These are phyloP conservation scores for Danio jaintianensis DNA, from an alignment of 2,797 vertebrate species.

Conservation along the genomic window DNA sequence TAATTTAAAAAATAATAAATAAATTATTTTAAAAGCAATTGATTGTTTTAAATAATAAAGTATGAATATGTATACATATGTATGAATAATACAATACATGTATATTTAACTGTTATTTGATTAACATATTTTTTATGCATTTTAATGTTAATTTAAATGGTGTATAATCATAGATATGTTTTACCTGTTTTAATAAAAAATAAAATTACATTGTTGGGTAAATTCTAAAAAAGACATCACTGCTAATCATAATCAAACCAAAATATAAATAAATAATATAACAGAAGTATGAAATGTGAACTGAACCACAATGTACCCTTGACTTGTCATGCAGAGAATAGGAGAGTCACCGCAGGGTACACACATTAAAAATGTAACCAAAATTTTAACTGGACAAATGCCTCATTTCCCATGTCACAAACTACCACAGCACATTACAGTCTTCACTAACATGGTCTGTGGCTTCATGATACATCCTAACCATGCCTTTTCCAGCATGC, in stretches of 20 bases:
- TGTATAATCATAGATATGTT: no score
- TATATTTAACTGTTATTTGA: no score
- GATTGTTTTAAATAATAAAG: no score
- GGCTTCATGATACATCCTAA: constrained; percentile 14
- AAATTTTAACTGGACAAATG: background rate
- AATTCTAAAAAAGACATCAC: no score
- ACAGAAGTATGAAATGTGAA: constrained; percentile 2
- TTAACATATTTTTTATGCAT: no score
- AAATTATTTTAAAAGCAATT: no score
- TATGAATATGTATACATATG: no score
- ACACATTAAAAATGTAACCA: background rate
- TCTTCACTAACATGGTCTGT: constrained; percentile 33
- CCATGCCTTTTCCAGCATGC: constrained; percentile 1
- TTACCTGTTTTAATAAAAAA: no score
- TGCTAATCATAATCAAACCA: background rate
- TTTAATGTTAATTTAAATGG: no score
- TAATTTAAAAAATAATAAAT: background rate
- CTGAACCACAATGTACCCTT: background rate
- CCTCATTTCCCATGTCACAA: constrained; percentile 6
- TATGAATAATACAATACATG: no score
- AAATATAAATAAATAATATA: no score
- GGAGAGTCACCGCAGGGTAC: background rate
- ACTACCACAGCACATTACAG: background rate
- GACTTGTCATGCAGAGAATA: background rate
- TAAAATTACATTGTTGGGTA: no score